These are phyloP conservation scores for Lasioglossum vierecki DNA, from an alignment of 2,888 invertebrate genomes.

Conservation along the genomic window DNA sequence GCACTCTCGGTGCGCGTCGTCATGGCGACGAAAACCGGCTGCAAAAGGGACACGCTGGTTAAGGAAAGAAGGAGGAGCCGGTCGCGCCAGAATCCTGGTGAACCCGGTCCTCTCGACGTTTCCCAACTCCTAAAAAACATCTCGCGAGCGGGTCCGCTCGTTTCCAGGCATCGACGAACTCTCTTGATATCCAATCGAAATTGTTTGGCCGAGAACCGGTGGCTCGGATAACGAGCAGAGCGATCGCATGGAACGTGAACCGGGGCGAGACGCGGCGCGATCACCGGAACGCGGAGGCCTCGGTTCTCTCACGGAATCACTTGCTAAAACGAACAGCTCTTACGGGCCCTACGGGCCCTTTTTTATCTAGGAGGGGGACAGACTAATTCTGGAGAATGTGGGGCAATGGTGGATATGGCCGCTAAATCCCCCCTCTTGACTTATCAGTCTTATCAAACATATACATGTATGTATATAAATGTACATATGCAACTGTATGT, in stretches of 20 bases:
- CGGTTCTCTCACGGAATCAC: not conserved
- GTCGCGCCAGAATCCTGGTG: slow-evolving; percentile 16
- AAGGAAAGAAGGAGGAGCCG: slow-evolving; percentile 62
- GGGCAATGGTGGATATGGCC: too few relatives aligned
- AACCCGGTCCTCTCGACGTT: slow-evolving; percentile 7
- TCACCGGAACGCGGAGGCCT: not conserved
- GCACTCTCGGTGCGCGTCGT: slow-evolving; percentile 40
- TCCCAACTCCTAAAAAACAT: not conserved
- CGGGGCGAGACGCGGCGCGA: not conserved
- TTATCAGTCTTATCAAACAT: too few relatives aligned
- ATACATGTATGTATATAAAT: too few relatives aligned
- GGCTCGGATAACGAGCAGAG: slow-evolving; percentile 6
- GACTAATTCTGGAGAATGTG: too few relatives aligned
- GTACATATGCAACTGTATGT: too few relatives aligned
- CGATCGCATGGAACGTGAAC: slow-evolving; percentile 4
- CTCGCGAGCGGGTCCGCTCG: not conserved
- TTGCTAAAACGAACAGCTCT: not conserved
- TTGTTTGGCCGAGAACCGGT: slow-evolving; percentile 15
- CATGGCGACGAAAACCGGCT: slow-evolving; percentile 66
- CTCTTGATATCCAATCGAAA: slow-evolving; percentile 13
- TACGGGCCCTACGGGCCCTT: not conserved
- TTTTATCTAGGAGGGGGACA: too few relatives aligned
- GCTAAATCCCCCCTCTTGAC: too few relatives aligned
- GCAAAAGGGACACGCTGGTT: slow-evolving; percentile 64
- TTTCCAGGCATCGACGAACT: not conserved